phyloP scores from a whole-genome alignment of 2,888 invertebrate species.

The Neoscelio sp. region DNA sequence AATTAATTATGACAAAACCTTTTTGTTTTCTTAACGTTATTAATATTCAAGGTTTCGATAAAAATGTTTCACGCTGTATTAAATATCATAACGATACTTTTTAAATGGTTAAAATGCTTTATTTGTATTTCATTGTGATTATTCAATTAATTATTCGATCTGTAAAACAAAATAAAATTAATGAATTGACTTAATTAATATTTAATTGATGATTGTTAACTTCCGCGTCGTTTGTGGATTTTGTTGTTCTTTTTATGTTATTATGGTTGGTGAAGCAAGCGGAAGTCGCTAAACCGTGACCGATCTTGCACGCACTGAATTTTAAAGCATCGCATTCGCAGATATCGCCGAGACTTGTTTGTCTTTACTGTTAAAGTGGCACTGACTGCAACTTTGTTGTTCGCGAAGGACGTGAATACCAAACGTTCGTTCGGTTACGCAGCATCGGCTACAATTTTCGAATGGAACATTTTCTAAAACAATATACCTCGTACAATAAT shows the following conservation, averaged over 20 bases:
- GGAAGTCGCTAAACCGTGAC: conserved; percentile 58
- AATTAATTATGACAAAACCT: too few relatives aligned
- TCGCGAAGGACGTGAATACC: conserved; percentile 32
- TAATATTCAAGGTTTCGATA: too few relatives aligned
- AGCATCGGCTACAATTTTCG: conserved; percentile 16
- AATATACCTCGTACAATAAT: too few relatives aligned
- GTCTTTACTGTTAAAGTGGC: conserved; percentile 46
- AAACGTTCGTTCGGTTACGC: conserved; percentile 24
- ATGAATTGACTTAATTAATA: conserved; percentile 17
- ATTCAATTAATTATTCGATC: conserved; percentile 5
- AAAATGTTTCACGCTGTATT: too few relatives aligned
- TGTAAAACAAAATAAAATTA: conserved; percentile 2
- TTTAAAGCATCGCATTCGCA: conserved; percentile 52
- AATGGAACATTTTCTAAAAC: conserved; percentile 2
- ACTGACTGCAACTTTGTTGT: conserved; percentile 45
- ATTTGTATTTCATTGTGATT: too few relatives aligned
- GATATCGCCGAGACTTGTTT: conserved; percentile 31
- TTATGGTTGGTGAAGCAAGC: conserved; percentile 28
- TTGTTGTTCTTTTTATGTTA: conserved; percentile 22
- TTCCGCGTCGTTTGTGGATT: conserved; percentile 35
- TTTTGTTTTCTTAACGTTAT: too few relatives aligned
- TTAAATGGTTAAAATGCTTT: too few relatives aligned
- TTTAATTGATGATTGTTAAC: background rate
- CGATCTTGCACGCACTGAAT: conserved; percentile 58
- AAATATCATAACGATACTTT: too few relatives aligned